Evolutionary conservation across 23 tunicate species (phyloP).

Genomic region (Botrylloides violaceus): DNA sequence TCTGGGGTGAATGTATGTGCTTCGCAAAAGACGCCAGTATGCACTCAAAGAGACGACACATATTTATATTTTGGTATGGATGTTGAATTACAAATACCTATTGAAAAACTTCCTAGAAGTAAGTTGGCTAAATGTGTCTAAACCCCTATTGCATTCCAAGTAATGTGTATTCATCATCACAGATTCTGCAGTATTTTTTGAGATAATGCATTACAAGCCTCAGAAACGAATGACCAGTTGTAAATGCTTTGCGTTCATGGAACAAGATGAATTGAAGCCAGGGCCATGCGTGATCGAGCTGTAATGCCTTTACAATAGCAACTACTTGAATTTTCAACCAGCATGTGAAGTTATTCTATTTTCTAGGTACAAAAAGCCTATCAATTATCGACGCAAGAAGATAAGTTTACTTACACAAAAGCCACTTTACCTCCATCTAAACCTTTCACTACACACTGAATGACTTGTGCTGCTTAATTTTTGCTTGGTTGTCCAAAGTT

Average conservation of each 20-base stretch:
- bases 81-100: conserved; percentile 63
- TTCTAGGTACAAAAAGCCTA: conserved; percentile 76
- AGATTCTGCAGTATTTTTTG: conserved; percentile 70
- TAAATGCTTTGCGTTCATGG: conserved; percentile 92
- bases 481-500: too few relatives aligned
- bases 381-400: conserved; percentile 48
- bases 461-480: not conserved
- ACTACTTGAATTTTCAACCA: not conserved
- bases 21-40: conserved; percentile 56
- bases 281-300: conserved; percentile 92
- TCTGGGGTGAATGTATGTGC: conserved; percentile 61
- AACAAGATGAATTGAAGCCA: conserved; percentile 73
- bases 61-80: conserved; percentile 44
- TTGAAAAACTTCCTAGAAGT: conserved; percentile 65
- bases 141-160: not conserved
- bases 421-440: conserved; percentile 82
- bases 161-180: not conserved
- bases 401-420: conserved; percentile 51
- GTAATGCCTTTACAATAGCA: conserved; percentile 40
- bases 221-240: conserved; percentile 39
- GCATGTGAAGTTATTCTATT: not conserved
- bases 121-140: not conserved
- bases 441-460: conserved; percentile 10
- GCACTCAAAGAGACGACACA: conserved; percentile 37
- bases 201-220: conserved; percentile 58